Percentiles rank a stretch among this genome's conserved stretches.
Evolutionary conservation across 2,888 invertebrate genomes (phyloP).

Genomic region (Eutolmus rufibarbis): DNA sequence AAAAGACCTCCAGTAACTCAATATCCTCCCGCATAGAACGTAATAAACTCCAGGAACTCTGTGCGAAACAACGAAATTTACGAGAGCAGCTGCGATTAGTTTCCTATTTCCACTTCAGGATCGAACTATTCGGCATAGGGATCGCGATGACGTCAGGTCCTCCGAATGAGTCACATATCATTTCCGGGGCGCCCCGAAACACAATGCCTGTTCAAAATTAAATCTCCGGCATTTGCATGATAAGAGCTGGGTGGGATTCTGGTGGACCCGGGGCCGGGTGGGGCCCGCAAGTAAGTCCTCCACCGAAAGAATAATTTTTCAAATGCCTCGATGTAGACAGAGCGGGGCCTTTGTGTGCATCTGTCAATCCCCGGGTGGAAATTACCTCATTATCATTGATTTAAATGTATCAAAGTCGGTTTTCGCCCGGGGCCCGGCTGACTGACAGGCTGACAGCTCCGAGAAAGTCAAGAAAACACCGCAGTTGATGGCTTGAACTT

Average conservation of each 20-base stretch:
- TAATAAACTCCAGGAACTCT: neutral
- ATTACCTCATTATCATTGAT: constrained; percentile 29
- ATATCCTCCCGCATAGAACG: neutral
- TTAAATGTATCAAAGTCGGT: constrained; percentile 7
- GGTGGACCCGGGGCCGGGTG: too few relatives aligned
- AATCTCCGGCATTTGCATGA: neutral
- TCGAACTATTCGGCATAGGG: neutral
- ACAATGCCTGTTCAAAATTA: neutral
- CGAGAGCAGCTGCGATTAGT: neutral
- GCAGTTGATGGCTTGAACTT: constrained; percentile 3
- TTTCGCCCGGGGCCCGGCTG: neutral
- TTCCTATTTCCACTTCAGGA: neutral
- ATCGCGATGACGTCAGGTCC: neutral
- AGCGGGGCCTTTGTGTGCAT: neutral
- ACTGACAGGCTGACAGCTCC: constrained; percentile 6
- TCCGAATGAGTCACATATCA: neutral
- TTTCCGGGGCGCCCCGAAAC: neutral
- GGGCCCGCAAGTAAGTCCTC: neutral
- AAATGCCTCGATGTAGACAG: neutral
- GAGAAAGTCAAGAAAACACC: constrained; percentile 12
- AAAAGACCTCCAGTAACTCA: neutral
- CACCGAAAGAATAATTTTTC: neutral
- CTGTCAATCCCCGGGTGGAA: constrained; percentile 15
- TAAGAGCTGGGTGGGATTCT: neutral
- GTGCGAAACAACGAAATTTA: neutral